Conservation (phyloP, 2,113 vertebrate genomes). For the Chauna torquata region DNA sequence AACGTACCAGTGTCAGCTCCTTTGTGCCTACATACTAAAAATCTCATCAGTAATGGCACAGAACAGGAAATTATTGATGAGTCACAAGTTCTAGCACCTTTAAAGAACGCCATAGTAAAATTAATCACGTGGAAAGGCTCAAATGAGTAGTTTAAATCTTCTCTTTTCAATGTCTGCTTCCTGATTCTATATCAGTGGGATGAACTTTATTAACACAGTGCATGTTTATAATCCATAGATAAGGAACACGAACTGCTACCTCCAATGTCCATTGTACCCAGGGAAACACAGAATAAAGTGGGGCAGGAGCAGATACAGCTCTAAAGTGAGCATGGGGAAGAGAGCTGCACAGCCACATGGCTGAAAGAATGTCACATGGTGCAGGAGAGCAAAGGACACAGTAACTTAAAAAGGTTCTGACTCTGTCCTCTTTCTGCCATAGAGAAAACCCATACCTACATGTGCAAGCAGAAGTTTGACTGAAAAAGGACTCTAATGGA, state of each 20-base stretch:
- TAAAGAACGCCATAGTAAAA: neutral
- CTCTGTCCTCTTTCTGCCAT: neutral
- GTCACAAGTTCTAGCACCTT: neutral
- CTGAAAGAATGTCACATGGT: neutral
- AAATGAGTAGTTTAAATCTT: neutral
- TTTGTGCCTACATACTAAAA: neutral
- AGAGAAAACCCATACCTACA: neutral
- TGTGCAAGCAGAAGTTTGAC: neutral
- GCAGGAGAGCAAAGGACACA: neutral
- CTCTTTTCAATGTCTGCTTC: neutral
- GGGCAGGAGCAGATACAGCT: neutral
- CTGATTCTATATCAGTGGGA: neutral
- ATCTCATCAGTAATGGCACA: neutral
- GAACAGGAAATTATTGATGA: neutral
- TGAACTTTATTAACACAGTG: neutral
- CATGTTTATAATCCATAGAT: neutral
- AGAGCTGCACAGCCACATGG: accelerated
- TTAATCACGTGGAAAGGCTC: neutral
- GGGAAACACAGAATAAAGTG: neutral
- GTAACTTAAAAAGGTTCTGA: neutral
- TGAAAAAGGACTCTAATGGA: neutral
- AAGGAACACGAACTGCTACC: neutral
- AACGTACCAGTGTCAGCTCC: neutral
- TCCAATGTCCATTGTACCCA: neutral
- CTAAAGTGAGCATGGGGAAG: neutral